phyloP scores from a whole-genome alignment of 2,797 vertebrate genomes.

The Gymnothorax reevesii region DNA sequence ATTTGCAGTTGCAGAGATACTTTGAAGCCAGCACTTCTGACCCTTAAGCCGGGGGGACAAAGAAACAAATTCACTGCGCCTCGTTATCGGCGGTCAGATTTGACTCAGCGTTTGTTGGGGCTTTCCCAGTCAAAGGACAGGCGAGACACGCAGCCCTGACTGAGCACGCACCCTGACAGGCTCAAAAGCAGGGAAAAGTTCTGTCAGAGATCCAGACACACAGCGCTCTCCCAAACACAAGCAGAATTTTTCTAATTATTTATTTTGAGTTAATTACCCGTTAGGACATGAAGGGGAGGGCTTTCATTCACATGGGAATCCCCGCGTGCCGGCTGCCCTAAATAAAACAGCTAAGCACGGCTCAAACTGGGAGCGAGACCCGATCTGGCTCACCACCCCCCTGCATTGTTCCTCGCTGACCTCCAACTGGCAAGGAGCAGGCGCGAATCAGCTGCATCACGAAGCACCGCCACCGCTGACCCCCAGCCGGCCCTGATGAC shows the following conservation, averaged over 20 bases:
- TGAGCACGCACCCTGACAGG: conserved; percentile 48
- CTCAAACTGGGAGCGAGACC: conserved; percentile 32
- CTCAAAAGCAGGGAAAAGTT: conserved; percentile 53
- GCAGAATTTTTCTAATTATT: conserved; percentile 48
- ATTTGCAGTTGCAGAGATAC: conserved; percentile 51
- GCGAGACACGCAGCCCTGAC: conserved; percentile 45
- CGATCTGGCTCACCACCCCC: conserved; percentile 44
- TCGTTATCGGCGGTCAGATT: conserved; percentile 47
- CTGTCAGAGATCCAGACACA: conserved; percentile 52
- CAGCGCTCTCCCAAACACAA: conserved; percentile 43
- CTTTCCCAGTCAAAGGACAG: conserved; percentile 51
- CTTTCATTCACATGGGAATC: conserved; percentile 46
- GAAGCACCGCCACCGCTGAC: conserved; percentile 35
- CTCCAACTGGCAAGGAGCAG: conserved; percentile 27
- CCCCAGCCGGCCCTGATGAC: conserved; percentile 33
- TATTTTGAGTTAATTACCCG: conserved; percentile 60
- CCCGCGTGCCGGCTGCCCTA: conserved; percentile 42
- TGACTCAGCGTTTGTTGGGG: conserved; percentile 52
- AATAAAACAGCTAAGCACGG: conserved; percentile 50
- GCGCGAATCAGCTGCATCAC: conserved; percentile 51
- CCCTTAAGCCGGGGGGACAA: conserved; percentile 51
- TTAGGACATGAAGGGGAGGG: conserved; percentile 52
- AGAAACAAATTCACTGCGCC: conserved; percentile 47
- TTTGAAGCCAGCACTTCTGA: conserved; percentile 57
- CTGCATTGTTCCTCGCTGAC: conserved; percentile 47